Percentiles rank a stretch among this genome's conserved stretches.
Conservation (phyloP, 2,797 vertebrate genomes). For the Zalophus californianus region DNA sequence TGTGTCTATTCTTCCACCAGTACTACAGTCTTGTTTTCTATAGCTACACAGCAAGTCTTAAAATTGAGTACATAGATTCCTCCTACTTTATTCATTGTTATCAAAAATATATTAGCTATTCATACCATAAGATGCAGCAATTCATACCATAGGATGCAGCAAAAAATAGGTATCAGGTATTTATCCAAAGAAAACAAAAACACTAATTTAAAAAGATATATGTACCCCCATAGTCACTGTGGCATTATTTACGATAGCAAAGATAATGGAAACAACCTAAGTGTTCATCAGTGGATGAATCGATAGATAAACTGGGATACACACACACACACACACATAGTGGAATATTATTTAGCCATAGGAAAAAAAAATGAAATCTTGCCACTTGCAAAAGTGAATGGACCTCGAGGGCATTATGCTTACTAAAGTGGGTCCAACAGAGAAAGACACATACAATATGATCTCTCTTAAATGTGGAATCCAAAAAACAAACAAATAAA, state of each 20-base stretch:
- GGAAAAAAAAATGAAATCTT: background rate
- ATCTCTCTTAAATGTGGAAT: background rate
- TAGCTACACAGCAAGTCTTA: background rate
- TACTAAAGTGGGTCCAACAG: background rate
- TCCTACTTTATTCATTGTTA: background rate
- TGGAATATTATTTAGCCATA: background rate
- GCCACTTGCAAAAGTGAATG: background rate
- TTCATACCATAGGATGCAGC: no score
- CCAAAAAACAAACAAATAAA: background rate
- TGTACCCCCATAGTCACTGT: background rate
- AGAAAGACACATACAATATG: background rate
- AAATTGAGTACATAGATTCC: background rate
- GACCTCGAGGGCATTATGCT: background rate
- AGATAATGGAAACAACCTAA: background rate
- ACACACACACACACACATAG: no score
- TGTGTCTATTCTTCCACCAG: background rate
- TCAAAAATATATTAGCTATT: background rate
- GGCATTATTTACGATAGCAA: background rate
- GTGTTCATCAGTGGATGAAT: background rate
- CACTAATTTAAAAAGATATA: background rate
- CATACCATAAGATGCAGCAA: background rate
- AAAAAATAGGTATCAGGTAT: background rate
- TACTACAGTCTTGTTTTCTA: background rate
- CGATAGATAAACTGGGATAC: no score
- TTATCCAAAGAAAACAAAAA: background rate